Percentiles rank a stretch among this genome's conserved stretches.
Conservation (phyloP, 1,140 invertebrate species). For the Agrilus planipennis region DNA sequence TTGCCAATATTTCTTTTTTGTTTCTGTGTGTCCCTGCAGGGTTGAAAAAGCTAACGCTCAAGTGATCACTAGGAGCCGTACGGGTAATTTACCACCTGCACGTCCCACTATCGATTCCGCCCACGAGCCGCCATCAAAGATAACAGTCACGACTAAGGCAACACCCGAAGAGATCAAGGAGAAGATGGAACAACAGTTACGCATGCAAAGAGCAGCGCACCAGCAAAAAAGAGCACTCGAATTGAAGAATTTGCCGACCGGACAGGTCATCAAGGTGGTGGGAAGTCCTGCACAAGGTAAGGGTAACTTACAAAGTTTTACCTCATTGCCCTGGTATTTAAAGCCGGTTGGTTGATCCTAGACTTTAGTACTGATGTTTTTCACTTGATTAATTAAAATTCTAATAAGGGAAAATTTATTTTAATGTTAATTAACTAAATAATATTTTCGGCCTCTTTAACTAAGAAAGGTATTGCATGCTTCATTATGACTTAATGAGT, state of each 20-base stretch:
- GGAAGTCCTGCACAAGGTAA: slow-evolving; percentile 40
- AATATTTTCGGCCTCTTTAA: no score
- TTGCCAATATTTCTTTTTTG: no score
- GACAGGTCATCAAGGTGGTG: slow-evolving; percentile 42
- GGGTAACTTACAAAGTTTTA: slow-evolving; percentile 14
- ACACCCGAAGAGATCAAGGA: slow-evolving; percentile 76
- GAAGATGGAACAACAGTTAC: slow-evolving; percentile 80
- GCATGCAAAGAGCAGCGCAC: slow-evolving; percentile 73
- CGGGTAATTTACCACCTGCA: slow-evolving; percentile 50
- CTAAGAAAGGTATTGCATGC: no score
- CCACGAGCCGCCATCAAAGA: slow-evolving; percentile 16
- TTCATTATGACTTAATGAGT: no score
- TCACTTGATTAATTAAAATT: slow-evolving; percentile 5
- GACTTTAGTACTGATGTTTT: no score
- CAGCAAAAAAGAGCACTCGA: slow-evolving; percentile 70
- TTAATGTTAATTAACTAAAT: no score
- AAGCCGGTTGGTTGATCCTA: no score
- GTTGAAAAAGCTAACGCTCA: slow-evolving; percentile 51
- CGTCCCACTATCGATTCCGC: slow-evolving; percentile 23
- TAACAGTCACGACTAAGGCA: slow-evolving; percentile 42
- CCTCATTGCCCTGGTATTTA: no score
- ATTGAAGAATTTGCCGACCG: slow-evolving; percentile 37
- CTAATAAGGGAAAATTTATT: no score
- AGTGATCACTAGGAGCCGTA: slow-evolving; percentile 62
- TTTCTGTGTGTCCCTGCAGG: slow-evolving; percentile 37